These are phyloP conservation scores for Pelochelys cantorii DNA, from an alignment of 2,797 vertebrate genomes.

Conservation along the genomic window DNA sequence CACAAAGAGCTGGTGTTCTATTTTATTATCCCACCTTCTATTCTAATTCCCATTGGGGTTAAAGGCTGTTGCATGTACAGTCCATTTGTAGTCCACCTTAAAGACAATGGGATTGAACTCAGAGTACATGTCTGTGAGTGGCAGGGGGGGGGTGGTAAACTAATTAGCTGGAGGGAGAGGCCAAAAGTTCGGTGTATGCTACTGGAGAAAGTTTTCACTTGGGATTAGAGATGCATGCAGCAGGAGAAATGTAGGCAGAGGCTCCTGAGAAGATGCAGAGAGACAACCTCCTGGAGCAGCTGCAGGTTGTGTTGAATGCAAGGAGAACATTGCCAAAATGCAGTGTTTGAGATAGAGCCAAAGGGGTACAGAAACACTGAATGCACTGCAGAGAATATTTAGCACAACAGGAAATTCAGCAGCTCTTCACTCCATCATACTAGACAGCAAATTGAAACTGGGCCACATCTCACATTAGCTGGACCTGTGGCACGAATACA, in stretches of 20 bases:
- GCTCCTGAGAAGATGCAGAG: background rate
- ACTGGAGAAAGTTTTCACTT: background rate
- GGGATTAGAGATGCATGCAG: background rate
- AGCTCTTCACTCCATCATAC: background rate
- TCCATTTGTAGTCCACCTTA: background rate
- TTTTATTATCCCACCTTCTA: background rate
- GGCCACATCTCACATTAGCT: background rate
- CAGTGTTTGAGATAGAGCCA: background rate
- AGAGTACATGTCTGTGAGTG: background rate
- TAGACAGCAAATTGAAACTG: too few species aligned
- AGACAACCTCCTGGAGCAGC: background rate
- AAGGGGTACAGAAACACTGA: background rate
- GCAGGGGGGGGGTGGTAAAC: background rate
- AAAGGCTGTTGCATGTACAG: background rate
- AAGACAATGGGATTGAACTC: background rate
- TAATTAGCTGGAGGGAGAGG: background rate
- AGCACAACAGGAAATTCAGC: background rate
- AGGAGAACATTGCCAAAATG: background rate
- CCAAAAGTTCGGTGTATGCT: background rate
- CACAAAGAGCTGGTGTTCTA: background rate
- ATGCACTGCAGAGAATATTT: background rate
- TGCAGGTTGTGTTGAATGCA: rapidly evolving
- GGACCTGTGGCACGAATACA: background rate
- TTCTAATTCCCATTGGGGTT: background rate
- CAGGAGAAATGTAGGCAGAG: background rate